These are phyloP conservation scores for Drosophila pruinosa DNA, from an alignment of 1,140 invertebrate species.

Conservation along the genomic window DNA sequence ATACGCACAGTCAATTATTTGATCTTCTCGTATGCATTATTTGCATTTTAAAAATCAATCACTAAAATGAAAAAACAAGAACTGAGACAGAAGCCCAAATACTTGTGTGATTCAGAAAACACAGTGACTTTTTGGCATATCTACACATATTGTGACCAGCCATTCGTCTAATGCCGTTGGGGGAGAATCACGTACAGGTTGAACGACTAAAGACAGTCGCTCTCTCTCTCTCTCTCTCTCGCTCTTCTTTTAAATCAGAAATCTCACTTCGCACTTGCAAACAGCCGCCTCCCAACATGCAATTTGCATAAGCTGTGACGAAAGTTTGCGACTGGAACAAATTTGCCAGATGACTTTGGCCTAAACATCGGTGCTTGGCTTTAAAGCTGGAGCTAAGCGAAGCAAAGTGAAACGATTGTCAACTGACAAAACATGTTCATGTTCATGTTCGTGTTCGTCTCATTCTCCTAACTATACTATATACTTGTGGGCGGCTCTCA, in stretches of 20 bases:
- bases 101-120: not conserved
- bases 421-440: slow-evolving; percentile 27
- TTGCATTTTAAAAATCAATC: no score
- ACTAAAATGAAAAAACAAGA: no score
- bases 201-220: not conserved
- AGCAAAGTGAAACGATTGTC: slow-evolving; percentile 14
- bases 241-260: not conserved
- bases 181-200: slow-evolving; percentile 1
- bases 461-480: not conserved
- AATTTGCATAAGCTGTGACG: slow-evolving; percentile 22
- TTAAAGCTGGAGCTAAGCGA: not conserved
- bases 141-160: not conserved
- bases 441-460: not conserved
- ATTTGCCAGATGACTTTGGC: slow-evolving; percentile 29
- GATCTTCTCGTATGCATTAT: no score
- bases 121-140: not conserved
- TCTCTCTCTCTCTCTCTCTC: not conserved
- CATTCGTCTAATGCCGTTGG: not conserved
- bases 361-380: not conserved
- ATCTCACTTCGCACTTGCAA: not conserved
- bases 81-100: not conserved
- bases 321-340: slow-evolving; percentile 15
- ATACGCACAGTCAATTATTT: no score
- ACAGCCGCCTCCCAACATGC: not conserved
- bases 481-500: not conserved